Conservation (phyloP, 1,140 invertebrate species). For the Aphaenogaster floridana region DNA sequence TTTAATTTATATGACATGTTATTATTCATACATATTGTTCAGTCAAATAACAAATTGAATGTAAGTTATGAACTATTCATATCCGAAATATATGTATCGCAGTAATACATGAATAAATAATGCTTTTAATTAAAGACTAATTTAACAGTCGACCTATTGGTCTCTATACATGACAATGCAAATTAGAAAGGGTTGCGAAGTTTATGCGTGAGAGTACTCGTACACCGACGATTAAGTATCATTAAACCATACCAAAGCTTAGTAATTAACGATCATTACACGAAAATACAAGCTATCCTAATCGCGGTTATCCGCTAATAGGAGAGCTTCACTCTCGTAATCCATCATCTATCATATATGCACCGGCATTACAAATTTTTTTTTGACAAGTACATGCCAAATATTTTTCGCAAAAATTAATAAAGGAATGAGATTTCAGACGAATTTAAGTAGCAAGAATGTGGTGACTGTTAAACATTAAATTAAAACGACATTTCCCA, state of each 20-base stretch:
- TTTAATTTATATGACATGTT: neutral
- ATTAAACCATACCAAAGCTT: slow-evolving; percentile 35
- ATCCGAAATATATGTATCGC: slow-evolving; percentile 17
- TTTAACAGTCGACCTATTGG: slow-evolving; percentile 64
- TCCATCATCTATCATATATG: neutral
- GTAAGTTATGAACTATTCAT: neutral
- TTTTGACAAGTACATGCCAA: neutral
- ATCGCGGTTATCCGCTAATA: slow-evolving; percentile 23
- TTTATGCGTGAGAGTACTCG: slow-evolving; percentile 38
- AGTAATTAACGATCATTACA: slow-evolving; percentile 56
- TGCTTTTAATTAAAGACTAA: slow-evolving; percentile 70
- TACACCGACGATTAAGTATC: slow-evolving; percentile 45
- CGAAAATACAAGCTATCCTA: neutral
- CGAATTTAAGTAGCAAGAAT: neutral
- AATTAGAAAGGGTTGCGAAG: slow-evolving; percentile 53
- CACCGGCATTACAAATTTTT: neutral
- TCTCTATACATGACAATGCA: slow-evolving; percentile 54
- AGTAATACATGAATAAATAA: slow-evolving; percentile 22
- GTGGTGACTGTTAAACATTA: neutral
- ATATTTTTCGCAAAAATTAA: neutral
- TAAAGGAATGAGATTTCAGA: neutral
- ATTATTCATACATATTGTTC: neutral
- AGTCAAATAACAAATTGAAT: neutral
- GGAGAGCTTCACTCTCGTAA: neutral
- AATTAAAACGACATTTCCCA: neutral